These are phyloP conservation scores for Tetranychus truncatus DNA, from an alignment of 2,888 invertebrate species.

Conservation along the genomic window DNA sequence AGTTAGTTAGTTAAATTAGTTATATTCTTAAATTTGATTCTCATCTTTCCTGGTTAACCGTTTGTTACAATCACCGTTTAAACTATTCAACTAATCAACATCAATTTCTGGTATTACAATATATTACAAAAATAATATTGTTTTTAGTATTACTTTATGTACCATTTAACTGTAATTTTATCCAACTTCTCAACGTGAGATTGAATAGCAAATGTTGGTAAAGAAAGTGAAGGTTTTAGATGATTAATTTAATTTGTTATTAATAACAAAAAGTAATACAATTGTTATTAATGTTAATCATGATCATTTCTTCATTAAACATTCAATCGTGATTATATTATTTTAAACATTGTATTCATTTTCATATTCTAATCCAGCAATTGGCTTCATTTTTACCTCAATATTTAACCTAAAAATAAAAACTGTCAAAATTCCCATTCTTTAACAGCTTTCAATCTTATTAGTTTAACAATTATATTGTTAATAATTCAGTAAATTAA, in stretches of 20 bases:
- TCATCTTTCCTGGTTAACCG: not conserved
- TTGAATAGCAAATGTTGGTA: not conserved
- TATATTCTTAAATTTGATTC: not conserved
- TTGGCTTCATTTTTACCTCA: too few species aligned
- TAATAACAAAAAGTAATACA: not conserved
- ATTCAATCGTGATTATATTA: not conserved
- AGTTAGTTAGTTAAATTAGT: not conserved
- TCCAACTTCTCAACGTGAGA: not conserved
- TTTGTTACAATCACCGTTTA: not conserved
- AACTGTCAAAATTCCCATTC: too few species aligned
- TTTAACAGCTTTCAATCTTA: too few species aligned
- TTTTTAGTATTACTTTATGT: too few species aligned
- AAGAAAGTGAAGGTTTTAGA: not conserved
- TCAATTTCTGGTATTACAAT: too few species aligned
- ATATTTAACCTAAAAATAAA: too few species aligned
- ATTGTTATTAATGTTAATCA: not conserved
- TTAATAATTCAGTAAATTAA: too few species aligned
- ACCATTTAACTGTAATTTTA: not conserved
- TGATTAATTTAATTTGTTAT: slow-evolving; percentile 1
- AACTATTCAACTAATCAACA: too few species aligned
- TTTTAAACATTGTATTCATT: too few species aligned
- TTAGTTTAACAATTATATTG: too few species aligned
- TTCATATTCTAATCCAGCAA: too few species aligned
- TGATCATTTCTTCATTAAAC: not conserved
- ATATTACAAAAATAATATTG: too few species aligned